A percentile compares a stretch with the other conserved stretches of the same genome.
Conservation (phyloP, 2,113 vertebrate genomes). For the Phylloscopus trochiloides region DNA sequence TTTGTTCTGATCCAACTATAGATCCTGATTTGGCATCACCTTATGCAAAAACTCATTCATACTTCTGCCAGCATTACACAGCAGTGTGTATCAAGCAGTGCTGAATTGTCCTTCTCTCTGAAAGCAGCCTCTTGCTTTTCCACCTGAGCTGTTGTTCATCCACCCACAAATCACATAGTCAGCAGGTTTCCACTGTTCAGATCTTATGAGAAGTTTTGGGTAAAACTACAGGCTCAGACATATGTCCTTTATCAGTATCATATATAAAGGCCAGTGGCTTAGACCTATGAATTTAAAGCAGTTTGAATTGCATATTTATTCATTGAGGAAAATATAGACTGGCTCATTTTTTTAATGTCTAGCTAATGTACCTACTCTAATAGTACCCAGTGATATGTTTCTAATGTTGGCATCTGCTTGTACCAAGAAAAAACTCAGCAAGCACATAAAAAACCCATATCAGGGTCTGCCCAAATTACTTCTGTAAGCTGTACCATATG, state of each 20-base stretch:
- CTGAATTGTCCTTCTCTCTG: neutral
- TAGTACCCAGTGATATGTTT: neutral
- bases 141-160: accelerated
- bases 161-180: neutral
- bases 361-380: neutral
- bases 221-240: neutral
- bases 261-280: neutral
- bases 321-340: neutral
- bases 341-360: neutral
- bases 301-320: neutral
- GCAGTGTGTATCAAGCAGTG: neutral
- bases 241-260: neutral
- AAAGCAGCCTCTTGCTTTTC: neutral
- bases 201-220: accelerated
- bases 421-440: neutral
- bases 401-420: slow-evolving; percentile 35
- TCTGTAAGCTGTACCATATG: slow-evolving; percentile 34
- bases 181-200: neutral
- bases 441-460: slow-evolving; percentile 21
- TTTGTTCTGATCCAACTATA: neutral
- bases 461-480: slow-evolving; percentile 27
- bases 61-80: neutral
- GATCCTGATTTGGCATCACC: neutral
- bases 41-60: accelerated
- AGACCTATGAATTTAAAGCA: neutral